Percentiles rank a stretch among this genome's conserved stretches.
phyloP scores from a whole-genome alignment of 2,797 vertebrate species.

The Alcedo atthis region DNA sequence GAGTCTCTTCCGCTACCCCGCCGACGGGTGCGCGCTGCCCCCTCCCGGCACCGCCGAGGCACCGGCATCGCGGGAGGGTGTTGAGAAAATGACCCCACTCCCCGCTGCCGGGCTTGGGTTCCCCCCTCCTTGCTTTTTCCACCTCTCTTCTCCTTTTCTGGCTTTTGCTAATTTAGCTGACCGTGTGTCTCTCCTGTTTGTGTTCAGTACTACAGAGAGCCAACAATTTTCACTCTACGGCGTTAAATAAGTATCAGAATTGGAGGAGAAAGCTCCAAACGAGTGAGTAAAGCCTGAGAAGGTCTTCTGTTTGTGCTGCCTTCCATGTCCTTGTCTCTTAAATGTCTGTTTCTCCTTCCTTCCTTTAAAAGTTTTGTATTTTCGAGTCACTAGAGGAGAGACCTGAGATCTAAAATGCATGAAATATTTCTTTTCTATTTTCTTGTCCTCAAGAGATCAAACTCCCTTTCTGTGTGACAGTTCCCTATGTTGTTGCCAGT shows the following conservation, averaged over 20 bases:
- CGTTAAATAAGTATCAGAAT: conserved; percentile 65
- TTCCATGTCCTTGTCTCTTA: neutral
- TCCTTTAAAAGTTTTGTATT: neutral
- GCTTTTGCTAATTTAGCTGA: neutral
- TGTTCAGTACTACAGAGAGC: conserved; percentile 69
- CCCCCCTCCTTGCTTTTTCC: neutral
- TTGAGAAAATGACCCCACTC: neutral
- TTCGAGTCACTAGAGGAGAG: neutral
- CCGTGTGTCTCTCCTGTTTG: neutral
- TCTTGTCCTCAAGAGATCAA: neutral
- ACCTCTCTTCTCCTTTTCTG: rapidly evolving
- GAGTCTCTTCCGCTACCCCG: neutral
- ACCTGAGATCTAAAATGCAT: neutral
- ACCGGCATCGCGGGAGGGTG: neutral
- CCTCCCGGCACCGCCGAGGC: neutral
- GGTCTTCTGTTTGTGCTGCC: neutral
- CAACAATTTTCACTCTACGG: conserved; percentile 61
- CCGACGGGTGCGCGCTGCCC: neutral
- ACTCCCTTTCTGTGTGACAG: neutral
- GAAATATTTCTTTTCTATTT: neutral
- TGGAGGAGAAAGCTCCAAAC: conserved; percentile 78
- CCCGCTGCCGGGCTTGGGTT: too few relatives aligned
- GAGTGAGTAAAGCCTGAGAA: conserved; percentile 69
- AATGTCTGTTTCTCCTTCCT: neutral
- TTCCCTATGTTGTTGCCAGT: neutral